Percentiles rank a stretch among this genome's conserved stretches.
Conservation (phyloP, 37 sponge, comb jelly and placozoan genomes). For the Spongilla lacustris region DNA sequence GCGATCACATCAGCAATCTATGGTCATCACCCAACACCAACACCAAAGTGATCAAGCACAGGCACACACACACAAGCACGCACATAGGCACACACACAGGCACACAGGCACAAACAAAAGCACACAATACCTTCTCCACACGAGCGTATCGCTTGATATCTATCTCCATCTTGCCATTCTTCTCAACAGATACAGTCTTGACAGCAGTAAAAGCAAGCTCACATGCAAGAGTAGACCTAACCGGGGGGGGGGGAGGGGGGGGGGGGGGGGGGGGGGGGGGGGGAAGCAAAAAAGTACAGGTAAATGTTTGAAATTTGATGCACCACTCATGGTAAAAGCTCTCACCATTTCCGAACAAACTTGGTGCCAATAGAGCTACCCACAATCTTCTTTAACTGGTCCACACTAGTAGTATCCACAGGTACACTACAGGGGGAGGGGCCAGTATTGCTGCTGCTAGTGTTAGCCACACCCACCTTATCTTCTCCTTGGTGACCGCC, state of each 20-base stretch:
- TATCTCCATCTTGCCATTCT: slow-evolving; percentile 87
- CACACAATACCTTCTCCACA: slow-evolving; percentile 97
- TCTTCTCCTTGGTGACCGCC: slow-evolving; percentile 63
- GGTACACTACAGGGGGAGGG: slow-evolving; percentile 31
- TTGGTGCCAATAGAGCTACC: slow-evolving; percentile 88
- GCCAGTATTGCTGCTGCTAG: not conserved
- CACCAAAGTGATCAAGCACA: no score
- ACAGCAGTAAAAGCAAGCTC: slow-evolving; percentile 95
- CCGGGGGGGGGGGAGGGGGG: not conserved
- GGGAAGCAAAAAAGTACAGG: not conserved
- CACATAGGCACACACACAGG: not conserved
- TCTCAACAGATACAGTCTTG: slow-evolving; percentile 76
- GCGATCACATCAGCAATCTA: no score
- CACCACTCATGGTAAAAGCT: not conserved
- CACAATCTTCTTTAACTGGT: slow-evolving; percentile 81
- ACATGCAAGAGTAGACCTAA: slow-evolving; percentile 88
- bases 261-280: slow-evolving; percentile 10
- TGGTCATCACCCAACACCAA: no score
- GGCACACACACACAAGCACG: not conserved
- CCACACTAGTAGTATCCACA: slow-evolving; percentile 77
- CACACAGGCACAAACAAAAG: no score
- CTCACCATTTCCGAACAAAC: slow-evolving; percentile 89
- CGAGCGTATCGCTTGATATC: slow-evolving; percentile 97
- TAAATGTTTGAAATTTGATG: not conserved
- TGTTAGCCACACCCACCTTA: slow-evolving; percentile 49